Base-by-base conservation (phyloP, 2,888 invertebrate species). In the Sinohyriopsis cumingii region DNA sequence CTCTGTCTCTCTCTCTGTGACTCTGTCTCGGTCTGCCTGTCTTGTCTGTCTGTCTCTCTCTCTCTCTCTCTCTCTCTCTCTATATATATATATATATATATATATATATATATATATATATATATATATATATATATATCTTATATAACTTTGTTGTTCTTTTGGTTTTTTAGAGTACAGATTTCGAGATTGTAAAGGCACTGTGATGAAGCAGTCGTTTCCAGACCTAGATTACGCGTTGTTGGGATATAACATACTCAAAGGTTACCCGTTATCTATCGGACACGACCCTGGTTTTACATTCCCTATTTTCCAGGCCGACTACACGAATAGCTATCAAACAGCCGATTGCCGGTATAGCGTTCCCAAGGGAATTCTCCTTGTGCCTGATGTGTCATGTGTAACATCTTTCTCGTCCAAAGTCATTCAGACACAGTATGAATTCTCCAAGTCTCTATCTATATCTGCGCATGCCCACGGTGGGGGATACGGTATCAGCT, bases 201-300 rank as follows among this genome's bases (percentile, higher is more conserved):
- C 66, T 15, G 9, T 53, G 19, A 24, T 71, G 3, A 71, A n/a
- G n/a, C n/a, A n/a, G n/a, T n/a, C n/a, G n/a, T n/a, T n/a, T n/a
- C n/a, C n/a, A n/a, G n/a, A n/a, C n/a, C n/a, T n/a, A n/a, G n/a
- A n/a, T n/a, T n/a, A n/a, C n/a, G n/a, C n/a, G n/a, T n/a, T n/a
- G n/a, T n/a, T n/a, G n/a, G n/a, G n/a, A n/a, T n/a, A n/a, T n/a
- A n/a, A n/a, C n/a, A n/a, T n/a, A n/a, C n/a, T n/a, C n/a, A n/a
- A n/a, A n/a, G n/a, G n/a, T n/a, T n/a, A n/a, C n/a, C n/a, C n/a
- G n/a, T n/a, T n/a, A 71, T 45, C 67, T 28, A 53, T 12, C 12
- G 64, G 64, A 18, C 66, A 67, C 45, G 71, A 71, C 28, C 71
- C 71, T n/a, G 71, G 71, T 19, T 71, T 71, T 33, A 71, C 71